These are phyloP conservation scores for Temnothorax unifasciatus DNA, from an alignment of 2,888 invertebrate genomes.

Conservation along the genomic window DNA sequence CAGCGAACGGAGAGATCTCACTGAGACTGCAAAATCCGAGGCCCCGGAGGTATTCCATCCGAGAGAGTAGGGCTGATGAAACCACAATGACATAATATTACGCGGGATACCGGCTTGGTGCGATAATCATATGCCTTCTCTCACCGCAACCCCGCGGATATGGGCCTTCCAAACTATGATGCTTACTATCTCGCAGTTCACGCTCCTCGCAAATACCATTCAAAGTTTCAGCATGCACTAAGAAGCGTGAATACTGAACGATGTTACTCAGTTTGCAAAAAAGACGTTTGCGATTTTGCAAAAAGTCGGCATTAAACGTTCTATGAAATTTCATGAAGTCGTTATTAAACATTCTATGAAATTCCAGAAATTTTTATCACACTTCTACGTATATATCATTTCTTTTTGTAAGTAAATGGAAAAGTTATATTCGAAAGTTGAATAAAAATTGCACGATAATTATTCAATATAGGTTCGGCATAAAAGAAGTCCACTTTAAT, in stretches of 20 bases:
- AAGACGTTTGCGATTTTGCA: not conserved
- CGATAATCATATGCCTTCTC: conserved; percentile 76
- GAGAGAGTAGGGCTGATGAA: conserved; percentile 71
- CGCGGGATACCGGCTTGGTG: conserved; percentile 67
- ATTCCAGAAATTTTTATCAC: not conserved
- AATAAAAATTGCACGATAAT: too few species aligned
- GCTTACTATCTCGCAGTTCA: conserved; percentile 20
- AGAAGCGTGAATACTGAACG: not conserved
- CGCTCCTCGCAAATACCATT: conserved; percentile 1
- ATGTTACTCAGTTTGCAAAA: not conserved
- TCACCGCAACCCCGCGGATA: conserved; percentile 17
- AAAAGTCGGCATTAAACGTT: not conserved
- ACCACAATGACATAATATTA: conserved; percentile 82
- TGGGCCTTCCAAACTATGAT: conserved; percentile 32
- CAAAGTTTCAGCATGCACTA: not conserved
- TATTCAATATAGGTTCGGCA: too few species aligned
- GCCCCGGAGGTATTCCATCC: conserved; percentile 50
- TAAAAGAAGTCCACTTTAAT: too few species aligned
- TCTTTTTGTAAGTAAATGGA: too few species aligned
- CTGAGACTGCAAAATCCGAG: conserved; percentile 47
- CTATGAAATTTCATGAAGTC: too few species aligned
- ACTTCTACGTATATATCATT: too few species aligned
- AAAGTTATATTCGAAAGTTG: too few species aligned
- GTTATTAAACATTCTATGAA: not conserved
- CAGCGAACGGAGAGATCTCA: conserved; percentile 36